Evolutionary conservation across 2,797 vertebrate genomes (phyloP), one percentile per base, ranked within the genome.

Genomic region (Pipistrellus pygmaeus): DNA sequence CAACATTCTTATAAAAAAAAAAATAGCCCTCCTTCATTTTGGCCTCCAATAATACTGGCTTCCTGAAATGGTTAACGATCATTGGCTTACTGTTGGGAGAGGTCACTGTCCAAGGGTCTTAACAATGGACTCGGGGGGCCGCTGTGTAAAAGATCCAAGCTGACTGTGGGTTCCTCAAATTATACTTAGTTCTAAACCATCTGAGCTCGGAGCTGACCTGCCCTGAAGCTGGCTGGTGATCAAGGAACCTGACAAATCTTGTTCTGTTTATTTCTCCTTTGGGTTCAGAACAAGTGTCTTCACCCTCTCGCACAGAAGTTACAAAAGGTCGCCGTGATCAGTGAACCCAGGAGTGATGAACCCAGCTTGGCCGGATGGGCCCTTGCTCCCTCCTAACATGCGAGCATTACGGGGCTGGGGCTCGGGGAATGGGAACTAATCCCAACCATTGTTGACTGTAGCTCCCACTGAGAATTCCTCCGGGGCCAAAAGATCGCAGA

Each of bases 391-490:
- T 88, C 68, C 32, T 13, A 38, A 66, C 7, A 32, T 3, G 32
- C 66, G 1, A 0, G 72, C 93, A 32, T 86, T 81, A 53, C 1
- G n/a, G 86, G 57, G 76, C 44, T 55, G 23, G 64, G 71, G 35
- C 32, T 76, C 75, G 85, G 64, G 80, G 90, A 60, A 18, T 35
- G 72, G 94, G 84, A 81, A 88, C 30, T 2, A 51, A 64, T 71
- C 55, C 66, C 78, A 55, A 6, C 1, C 8, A 3, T 23, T 94
- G 78, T 53, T 95, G 91, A 91, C 94, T 82, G 32, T n/a, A n/a
- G 69, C 76, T 92, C 91, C 77, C 12, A 44, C 80, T 89, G 94
- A 95, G 91, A 94, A 91, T 35, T 92, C 78, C 80, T 81, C 73
- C 30, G 60, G 69, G 81, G 81, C 25, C 73, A 71, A 73, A 81